Base-by-base conservation (phyloP, 2,888 invertebrate species). In the Campaea margaritaria region DNA sequence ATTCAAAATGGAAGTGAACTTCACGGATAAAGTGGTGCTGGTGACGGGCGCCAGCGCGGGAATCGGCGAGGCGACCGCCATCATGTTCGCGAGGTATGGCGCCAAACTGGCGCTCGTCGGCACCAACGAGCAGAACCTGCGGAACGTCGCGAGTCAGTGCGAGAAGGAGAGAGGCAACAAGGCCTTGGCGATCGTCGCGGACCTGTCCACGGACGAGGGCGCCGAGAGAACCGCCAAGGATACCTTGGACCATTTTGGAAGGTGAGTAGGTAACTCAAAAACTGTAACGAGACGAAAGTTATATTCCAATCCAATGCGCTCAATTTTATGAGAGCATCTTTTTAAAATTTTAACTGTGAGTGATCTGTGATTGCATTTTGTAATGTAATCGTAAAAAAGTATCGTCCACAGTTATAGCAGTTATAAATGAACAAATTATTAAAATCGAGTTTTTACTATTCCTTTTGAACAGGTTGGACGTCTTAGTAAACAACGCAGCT, bases 391-490 rank as follows among this genome's bases (percentile, higher is more conserved):
- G n/a, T n/a, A n/a, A n/a, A n/a, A n/a, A n/a, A n/a, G n/a, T n/a
- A n/a, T n/a, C 2, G 1, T 3, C 2, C 2, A 11, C 34, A 34
- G 1, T 11, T 11, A 2, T 11, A 34, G 21, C 21, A 21, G 2
- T 21, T 21, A 3, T n/a, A n/a, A n/a, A n/a, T n/a, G n/a, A n/a
- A n/a, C n/a, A n/a, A n/a, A n/a, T n/a, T n/a, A n/a, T n/a, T n/a
- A n/a, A n/a, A n/a, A 31, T 96, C 94, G 70, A 28, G 42, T 13
- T 93, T 8, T n/a, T 31, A 10, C 10, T 12, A 36, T 1, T 36
- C 10, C 2, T 4, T 12, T 36, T 51, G n/a, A 21, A 7, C 98
- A 49, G 96, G 96, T 79, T 95, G 96, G 67, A 95, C 95, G 31
- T 96, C 94, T 68, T 36, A 41, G 31, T 93, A 8, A 93, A 94